Base-by-base conservation (phyloP, 2,113 vertebrate species). In the Dromiciops gliroides region DNA sequence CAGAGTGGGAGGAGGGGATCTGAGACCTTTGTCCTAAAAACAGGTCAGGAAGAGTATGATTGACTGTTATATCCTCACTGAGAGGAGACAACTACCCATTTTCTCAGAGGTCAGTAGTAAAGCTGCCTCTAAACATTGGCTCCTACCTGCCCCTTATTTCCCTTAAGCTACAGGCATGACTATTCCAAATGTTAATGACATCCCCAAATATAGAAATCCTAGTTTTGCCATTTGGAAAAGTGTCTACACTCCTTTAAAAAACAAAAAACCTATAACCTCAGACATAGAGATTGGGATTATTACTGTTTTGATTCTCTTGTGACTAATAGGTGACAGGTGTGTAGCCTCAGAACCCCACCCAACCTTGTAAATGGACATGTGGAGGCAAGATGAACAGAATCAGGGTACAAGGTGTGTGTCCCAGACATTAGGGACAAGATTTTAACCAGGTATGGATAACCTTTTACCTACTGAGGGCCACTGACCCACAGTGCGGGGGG, bases 301-400 rank as follows among this genome's bases (percentile, higher is more conserved):
- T 89, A 93, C 89, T 93, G 92, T 56, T 93, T 91, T 92, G 90
- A 96, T 92, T 90, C 91, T 90, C 44, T 83, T 83, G 92, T 95
- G 92, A 93, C 60, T 96, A 91, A 93, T 53, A 94, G 53, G 53
- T 0, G 31, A 93, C 93, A 95, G 89, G 92, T 95, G 91, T 94
- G 51, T 22, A 83, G 94, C 47, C 83, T 49, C 91, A 52, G 91
- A 95, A 90, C 93, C 83, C n/a, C 60, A 94, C 67, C 51, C 26
- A 50, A 89, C 52, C n/a, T 90, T 49, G 44, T 51, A 89, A 23
- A 48, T 28, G 92, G 94, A 52, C 93, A 14, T 47, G 95, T 91
- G 89, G 93, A 95, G 89, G 92, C 89, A 95, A 89, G 95, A 56
- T 22, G 16, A 28, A 48, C 92, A 95, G 92, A 92, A 75, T 88